Percentiles rank a stretch among this genome's conserved stretches.
Evolutionary conservation across 2,113 vertebrate species (phyloP).

Genomic region (Microtus richardsoni): DNA sequence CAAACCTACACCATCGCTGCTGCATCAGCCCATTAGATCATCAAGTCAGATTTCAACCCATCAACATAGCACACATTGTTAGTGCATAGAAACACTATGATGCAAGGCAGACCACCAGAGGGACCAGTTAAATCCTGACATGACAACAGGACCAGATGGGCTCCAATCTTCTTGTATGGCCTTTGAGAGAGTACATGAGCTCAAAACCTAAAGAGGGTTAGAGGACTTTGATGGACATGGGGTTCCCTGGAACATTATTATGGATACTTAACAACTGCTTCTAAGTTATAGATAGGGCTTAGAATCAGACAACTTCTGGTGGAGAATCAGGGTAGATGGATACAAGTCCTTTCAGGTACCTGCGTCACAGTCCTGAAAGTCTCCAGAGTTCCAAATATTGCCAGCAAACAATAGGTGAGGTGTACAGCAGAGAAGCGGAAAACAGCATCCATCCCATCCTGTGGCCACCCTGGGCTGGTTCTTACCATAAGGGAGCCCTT

Average conservation of each 20-base stretch:
- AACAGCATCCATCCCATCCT: background rate
- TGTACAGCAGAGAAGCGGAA: background rate
- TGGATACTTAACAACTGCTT: background rate
- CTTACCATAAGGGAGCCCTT: background rate
- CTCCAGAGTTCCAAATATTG: background rate
- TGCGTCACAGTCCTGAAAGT: background rate
- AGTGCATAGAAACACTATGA: background rate
- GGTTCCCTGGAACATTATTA: background rate
- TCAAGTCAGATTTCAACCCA: background rate
- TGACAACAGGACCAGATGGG: background rate
- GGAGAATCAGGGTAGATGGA: background rate
- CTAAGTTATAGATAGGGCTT: background rate
- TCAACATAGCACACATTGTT: background rate
- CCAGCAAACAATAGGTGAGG: background rate
- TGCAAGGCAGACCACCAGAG: background rate
- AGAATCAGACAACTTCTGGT: background rate
- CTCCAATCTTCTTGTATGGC: background rate
- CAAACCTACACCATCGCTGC: background rate
- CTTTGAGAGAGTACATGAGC: background rate
- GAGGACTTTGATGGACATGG: background rate
- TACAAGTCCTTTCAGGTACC: background rate
- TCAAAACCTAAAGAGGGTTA: background rate
- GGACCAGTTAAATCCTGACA: slow-evolving; percentile 4
- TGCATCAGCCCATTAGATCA: background rate
- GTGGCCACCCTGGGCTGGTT: too few relatives aligned